Base-by-base conservation (phyloP, 1,140 invertebrate genomes). In the Lordiphosa clarofinis region DNA sequence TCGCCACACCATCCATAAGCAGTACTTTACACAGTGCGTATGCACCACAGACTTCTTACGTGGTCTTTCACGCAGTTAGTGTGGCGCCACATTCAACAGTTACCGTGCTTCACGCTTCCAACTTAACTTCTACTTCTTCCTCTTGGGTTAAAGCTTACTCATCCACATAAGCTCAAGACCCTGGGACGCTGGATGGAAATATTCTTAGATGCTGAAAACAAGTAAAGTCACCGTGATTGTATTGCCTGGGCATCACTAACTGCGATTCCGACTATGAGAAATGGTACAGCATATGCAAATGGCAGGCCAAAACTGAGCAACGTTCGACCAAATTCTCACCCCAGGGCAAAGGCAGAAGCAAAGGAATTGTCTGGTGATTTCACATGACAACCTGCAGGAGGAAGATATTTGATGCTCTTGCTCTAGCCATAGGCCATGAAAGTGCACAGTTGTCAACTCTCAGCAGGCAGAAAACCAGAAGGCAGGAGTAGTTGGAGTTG, bases 371-470 rank as follows among this genome's bases (percentile, higher is more conserved):
- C 72, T 71, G 50, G 47, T 72, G 76, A 81, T 74, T 74, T 81
- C 61, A 57, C 62, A 72, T 82, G 75, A 82, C 75, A 81, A 78
- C 58, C 69, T 68, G 74, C 74, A 71, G 66, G 66, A 74, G 64
- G 31, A 75, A 75, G 66, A 75, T 62, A 74, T 75, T 70, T 60
- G 56, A 64, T 63, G 38, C 37, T 38, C 28, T 33, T 54, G 21
- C 53, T 74, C 40, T 60, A 47, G 74, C 74, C 75, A 46, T 59
- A 67, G 75, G 75, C 75, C 75, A 81, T 66, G 75, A 56, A 63
- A 81, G 71, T 75, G 76, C 75, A 81, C 61, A 81, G 76, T 82
- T 81, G 76, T 82, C 75, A 75, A 82, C 74, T 70, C 62, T 54
- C 63, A 60, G 56, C 55, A 31, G 63, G 53, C 49, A 37, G 33